Percentiles rank a stretch among this genome's conserved stretches.
phyloP scores from a whole-genome alignment of 2,797 vertebrate species.

The Karalla daura region DNA sequence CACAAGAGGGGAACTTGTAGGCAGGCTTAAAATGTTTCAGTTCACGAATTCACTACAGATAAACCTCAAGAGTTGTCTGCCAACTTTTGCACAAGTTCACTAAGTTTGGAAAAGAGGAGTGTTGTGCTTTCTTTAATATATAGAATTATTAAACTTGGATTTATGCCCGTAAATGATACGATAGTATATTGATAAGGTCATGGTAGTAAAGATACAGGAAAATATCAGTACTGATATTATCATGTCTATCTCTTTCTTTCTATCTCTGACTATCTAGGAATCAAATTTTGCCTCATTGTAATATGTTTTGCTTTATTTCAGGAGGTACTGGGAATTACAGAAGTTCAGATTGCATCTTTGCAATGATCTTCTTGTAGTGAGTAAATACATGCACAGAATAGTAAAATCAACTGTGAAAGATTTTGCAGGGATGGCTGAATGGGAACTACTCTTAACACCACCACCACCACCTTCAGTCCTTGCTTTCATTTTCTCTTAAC shows the following conservation, averaged over 20 bases:
- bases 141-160: background rate
- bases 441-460: background rate
- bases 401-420: background rate
- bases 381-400: background rate
- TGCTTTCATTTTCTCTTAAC: background rate
- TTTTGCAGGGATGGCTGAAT: background rate
- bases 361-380: too few relatives aligned
- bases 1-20: slow-evolving; percentile 44
- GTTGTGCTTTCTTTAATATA: too few relatives aligned
- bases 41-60: slow-evolving; percentile 66
- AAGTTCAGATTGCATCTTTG: background rate
- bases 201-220: too few relatives aligned
- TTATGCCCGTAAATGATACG: too few relatives aligned
- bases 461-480: background rate
- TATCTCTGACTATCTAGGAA: background rate
- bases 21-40: slow-evolving; percentile 31
- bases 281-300: background rate
- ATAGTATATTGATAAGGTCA: too few relatives aligned
- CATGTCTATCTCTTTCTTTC: too few relatives aligned
- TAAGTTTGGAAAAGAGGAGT: background rate
- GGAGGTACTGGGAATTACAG: too few relatives aligned
- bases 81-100: background rate
- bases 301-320: background rate
- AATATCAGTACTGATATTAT: too few relatives aligned
- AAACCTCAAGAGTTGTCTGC: slow-evolving; percentile 24